phyloP scores from a whole-genome alignment of 64 coral and sea anemone species.

The Catalaphyllia jardinei region DNA sequence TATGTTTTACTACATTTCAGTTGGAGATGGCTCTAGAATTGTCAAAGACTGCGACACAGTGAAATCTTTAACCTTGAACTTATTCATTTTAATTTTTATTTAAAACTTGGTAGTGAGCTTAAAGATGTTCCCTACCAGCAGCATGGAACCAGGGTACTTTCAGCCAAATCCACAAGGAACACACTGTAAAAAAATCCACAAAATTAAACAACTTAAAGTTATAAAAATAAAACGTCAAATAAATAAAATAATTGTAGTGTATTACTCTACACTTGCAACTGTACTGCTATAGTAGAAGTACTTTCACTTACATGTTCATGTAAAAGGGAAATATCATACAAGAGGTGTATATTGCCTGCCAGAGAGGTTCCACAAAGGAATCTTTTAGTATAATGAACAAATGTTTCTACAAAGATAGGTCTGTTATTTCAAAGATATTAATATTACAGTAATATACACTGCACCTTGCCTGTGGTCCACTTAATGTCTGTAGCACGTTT shows the following conservation, averaged over 20 bases:
- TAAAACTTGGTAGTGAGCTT: neutral
- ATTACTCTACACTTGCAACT: no score
- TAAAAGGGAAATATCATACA: no score
- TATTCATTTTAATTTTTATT: no score
- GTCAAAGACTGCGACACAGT: no score
- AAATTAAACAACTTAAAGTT: neutral
- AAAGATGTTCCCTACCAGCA: conserved; percentile 64
- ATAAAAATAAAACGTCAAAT: neutral
- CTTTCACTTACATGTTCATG: no score
- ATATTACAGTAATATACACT: neutral
- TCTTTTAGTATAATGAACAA: neutral
- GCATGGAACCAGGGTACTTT: conserved; percentile 84
- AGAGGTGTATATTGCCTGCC: no score
- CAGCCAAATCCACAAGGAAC: conserved; percentile 85
- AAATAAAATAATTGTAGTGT: neutral
- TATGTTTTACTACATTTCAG: no score
- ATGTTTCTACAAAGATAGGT: neutral
- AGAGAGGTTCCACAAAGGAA: no score
- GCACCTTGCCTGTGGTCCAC: conserved; percentile 93
- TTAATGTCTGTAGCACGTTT: conserved; percentile 83
- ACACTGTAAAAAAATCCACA: conserved; percentile 61
- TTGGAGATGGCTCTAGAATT: no score
- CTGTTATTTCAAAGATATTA: neutral
- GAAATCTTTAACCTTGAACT: no score
- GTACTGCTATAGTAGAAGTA: no score